A percentile compares a stretch with the other conserved stretches of the same genome.
These are phyloP conservation scores for Hyposoter dolosus DNA, from an alignment of 2,888 invertebrate species.

Conservation along the genomic window DNA sequence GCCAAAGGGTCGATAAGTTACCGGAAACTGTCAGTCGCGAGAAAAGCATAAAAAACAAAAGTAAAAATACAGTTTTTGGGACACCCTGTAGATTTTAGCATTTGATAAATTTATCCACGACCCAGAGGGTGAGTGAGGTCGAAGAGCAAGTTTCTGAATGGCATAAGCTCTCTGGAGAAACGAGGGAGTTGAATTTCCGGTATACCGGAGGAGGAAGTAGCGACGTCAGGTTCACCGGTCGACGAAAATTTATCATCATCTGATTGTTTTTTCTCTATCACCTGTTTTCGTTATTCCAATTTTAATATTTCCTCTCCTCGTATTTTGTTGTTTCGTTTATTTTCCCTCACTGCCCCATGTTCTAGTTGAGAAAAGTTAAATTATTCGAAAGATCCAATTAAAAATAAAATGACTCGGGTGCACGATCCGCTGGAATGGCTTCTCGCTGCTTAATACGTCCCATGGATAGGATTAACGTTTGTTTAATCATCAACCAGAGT, in stretches of 20 bases:
- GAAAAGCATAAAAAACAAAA: background rate
- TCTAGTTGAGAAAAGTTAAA: background rate
- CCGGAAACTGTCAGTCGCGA: background rate
- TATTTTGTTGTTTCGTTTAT: background rate
- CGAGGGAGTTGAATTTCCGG: slow-evolving; percentile 58
- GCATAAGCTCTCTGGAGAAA: slow-evolving; percentile 32
- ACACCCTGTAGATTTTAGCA: background rate
- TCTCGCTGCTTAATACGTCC: slow-evolving; percentile 12
- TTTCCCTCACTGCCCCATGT: background rate
- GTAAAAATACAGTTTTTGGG: background rate
- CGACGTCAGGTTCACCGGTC: slow-evolving; percentile 52
- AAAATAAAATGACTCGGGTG: background rate
- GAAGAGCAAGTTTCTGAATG: slow-evolving; percentile 39
- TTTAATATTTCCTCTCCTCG: background rate
- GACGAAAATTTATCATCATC: slow-evolving; percentile 68
- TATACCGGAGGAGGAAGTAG: slow-evolving; percentile 46
- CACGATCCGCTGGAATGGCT: background rate
- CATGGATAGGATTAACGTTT: slow-evolving; percentile 13
- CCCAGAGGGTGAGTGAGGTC: slow-evolving; percentile 49
- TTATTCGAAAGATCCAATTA: slow-evolving; percentile 9
- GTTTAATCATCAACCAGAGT: slow-evolving; percentile 25
- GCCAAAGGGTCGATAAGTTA: background rate
- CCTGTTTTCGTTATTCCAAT: background rate
- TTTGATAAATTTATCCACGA: slow-evolving; percentile 40
- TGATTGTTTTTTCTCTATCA: slow-evolving; percentile 21